Base-by-base conservation (phyloP, 2,888 invertebrate genomes). In the Hylaea fasciaria region DNA sequence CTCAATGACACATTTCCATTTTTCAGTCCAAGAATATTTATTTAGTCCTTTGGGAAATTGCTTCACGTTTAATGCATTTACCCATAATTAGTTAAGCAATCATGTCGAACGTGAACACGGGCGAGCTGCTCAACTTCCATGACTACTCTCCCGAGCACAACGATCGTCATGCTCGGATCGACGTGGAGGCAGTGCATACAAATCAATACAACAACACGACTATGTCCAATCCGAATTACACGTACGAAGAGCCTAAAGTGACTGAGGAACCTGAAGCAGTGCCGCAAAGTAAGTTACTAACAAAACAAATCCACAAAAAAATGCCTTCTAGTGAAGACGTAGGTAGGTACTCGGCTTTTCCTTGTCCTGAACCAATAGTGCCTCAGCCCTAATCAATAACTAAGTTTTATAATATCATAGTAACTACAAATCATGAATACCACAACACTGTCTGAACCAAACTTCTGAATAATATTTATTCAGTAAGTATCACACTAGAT, bases 101-200 rank as follows among this genome's bases (percentile, higher is more conserved):
- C 53, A 92, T 92, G 91, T 71, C 88, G 29, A 87, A 88, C 71
- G 86, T 91, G 29, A 84, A 88, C 63, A 94, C 94, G 40, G 94
- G 94, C 46, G 95, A 95, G 77, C 85, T 95, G 66, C 81, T 96
- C 62, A 94, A 95, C 64, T 96, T 96, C 74, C 95, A 96, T 84
- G 96, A 96, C 77, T 96, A 94, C 83, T 94, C 95, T 28, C 93
- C 94, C 10, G 89, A 89, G 64, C 91, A 89, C 61, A 92, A 93
- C 62, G 91, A 89, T 55, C 89, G 93, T n/a, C 94, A 93, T 71
- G 95, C 95, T 40, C 92, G 95, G 75, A 93, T 95, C 65, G 94
- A 95, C 77, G 93, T 95, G 55, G 95, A 94, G 71, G 93, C 95
- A 49, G 92, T 92, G 80, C 95, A 81, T 66, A 87, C 91, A 40